A percentile compares a stretch with the other conserved stretches of the same genome.
Conservation (phyloP, 1,140 invertebrate genomes). For the Cryptotermes secundus region DNA sequence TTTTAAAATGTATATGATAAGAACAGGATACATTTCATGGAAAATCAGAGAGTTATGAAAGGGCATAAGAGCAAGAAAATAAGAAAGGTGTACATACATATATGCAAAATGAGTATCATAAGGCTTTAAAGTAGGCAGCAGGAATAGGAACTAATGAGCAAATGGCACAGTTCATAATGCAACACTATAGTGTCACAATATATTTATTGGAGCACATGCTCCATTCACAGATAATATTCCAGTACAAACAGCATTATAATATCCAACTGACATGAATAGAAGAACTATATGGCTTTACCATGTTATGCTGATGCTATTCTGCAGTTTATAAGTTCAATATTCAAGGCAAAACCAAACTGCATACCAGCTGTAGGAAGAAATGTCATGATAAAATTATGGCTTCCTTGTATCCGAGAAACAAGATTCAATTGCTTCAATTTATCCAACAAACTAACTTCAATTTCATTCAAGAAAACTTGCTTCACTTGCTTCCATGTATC, state of each 20-base stretch:
- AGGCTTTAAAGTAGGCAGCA: too few relatives aligned
- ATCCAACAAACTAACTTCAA: too few relatives aligned
- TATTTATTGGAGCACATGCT: background rate
- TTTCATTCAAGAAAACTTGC: too few relatives aligned
- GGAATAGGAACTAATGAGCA: too few relatives aligned
- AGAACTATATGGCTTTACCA: background rate
- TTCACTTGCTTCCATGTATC: too few relatives aligned
- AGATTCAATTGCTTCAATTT: too few relatives aligned
- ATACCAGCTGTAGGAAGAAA: background rate
- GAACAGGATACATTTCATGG: too few relatives aligned
- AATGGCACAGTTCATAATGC: background rate
- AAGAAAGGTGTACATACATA: too few relatives aligned
- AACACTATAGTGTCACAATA: background rate
- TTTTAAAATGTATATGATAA: too few relatives aligned
- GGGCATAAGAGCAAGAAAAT: too few relatives aligned
- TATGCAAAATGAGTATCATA: too few relatives aligned
- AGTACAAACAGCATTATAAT: constrained; percentile 10
- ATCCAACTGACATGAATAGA: background rate
- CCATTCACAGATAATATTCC: background rate
- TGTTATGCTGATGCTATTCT: background rate
- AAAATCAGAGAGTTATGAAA: too few relatives aligned
- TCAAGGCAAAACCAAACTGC: background rate
- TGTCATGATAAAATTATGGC: background rate
- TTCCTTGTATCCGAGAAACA: background rate
- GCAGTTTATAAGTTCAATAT: background rate